A percentile compares a stretch with the other conserved stretches of the same genome.
These are phyloP conservation scores for Penaeus monodon DNA, from an alignment of 2,888 invertebrate genomes.

Conservation along the genomic window DNA sequence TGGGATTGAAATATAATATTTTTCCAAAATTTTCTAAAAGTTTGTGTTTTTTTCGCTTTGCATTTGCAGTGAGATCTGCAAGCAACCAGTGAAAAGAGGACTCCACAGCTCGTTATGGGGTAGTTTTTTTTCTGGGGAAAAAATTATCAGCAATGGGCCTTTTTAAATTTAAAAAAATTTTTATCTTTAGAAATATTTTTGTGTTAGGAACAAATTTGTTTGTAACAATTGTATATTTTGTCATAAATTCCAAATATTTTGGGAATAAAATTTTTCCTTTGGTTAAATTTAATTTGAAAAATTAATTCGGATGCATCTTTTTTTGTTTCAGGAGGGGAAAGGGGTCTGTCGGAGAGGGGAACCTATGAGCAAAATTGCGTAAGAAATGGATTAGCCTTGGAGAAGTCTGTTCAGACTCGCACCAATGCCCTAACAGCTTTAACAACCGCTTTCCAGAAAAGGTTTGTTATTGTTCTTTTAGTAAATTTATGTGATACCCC, in stretches of 20 bases:
- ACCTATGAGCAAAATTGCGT: slow-evolving; percentile 43
- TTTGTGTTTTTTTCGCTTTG: slow-evolving; percentile 1
- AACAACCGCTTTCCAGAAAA: slow-evolving; percentile 57
- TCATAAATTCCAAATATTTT: no score
- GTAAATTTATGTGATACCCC: not conserved
- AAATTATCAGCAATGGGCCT: not conserved
- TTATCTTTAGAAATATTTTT: no score
- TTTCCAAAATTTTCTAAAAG: not conserved
- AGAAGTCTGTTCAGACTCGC: slow-evolving; percentile 57
- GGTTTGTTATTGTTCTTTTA: slow-evolving; percentile 14
- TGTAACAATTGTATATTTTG: no score
- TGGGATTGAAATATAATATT: no score
- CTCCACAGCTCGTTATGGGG: slow-evolving; percentile 49
- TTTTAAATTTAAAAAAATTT: no score
- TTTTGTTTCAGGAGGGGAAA: slow-evolving; percentile 3
- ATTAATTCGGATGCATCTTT: no score
- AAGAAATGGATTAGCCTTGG: slow-evolving; percentile 60
- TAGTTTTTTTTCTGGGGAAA: not conserved
- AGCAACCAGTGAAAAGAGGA: slow-evolving; percentile 50
- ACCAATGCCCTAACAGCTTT: slow-evolving; percentile 59
- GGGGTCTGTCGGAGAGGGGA: slow-evolving; percentile 30
- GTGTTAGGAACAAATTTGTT: no score
- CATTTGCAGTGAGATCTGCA: slow-evolving; percentile 40
- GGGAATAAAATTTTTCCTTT: no score
- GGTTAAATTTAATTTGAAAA: no score